phyloP scores from a whole-genome alignment of 2,797 vertebrate genomes.

The Adrianichthys oophorus region DNA sequence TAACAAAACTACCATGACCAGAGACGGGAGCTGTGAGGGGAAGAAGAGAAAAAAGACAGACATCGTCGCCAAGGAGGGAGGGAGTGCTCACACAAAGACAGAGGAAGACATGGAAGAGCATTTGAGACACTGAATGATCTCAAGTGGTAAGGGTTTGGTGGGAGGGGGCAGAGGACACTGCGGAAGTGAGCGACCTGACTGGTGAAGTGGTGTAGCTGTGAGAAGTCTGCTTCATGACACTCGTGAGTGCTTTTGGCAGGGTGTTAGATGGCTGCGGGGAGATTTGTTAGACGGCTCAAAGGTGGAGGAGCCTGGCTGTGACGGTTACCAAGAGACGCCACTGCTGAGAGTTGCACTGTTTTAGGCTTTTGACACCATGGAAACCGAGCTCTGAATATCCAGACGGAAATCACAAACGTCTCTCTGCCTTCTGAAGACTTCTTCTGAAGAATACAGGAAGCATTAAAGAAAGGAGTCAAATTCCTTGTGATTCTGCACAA shows the following conservation, averaged over 20 bases:
- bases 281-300: constrained; percentile 28
- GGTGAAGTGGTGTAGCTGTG: constrained; percentile 40
- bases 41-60: constrained; percentile 11
- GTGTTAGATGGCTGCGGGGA: constrained; percentile 44
- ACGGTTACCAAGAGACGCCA: constrained; percentile 42
- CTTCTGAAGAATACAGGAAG: constrained; percentile 11
- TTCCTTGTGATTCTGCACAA: not conserved
- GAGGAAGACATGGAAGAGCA: constrained; percentile 15
- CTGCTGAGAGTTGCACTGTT: constrained; percentile 31
- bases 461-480: constrained; percentile 3
- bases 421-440: constrained; percentile 2
- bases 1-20: constrained; percentile 32
- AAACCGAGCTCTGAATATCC: constrained; percentile 40
- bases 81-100: constrained; percentile 42
- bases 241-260: constrained; percentile 60
- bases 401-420: constrained; percentile 19
- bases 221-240: constrained; percentile 49
- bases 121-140: constrained; percentile 29
- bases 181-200: constrained; percentile 29
- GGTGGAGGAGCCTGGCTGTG: constrained; percentile 33
- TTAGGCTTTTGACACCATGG: constrained; percentile 41
- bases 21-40: constrained; percentile 43
- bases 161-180: constrained; percentile 7
- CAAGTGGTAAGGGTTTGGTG: constrained; percentile 10
- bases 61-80: constrained; percentile 28